These are phyloP conservation scores for Nebria salina DNA, from an alignment of 2,888 invertebrate species.

Conservation along the genomic window DNA sequence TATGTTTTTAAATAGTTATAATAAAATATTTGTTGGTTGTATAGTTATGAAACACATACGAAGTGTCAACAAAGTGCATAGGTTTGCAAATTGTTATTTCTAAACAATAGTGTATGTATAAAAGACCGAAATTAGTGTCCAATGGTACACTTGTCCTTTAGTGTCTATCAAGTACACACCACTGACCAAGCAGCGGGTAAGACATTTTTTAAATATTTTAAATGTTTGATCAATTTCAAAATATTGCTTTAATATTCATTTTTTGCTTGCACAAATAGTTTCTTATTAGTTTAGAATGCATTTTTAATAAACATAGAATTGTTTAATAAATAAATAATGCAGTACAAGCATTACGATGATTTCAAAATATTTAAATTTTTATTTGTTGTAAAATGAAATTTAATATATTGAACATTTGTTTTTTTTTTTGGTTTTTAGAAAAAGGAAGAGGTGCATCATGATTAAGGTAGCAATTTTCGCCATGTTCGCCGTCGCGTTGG, in stretches of 20 bases:
- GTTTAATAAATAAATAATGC: too few relatives aligned
- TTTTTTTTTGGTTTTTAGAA: background rate
- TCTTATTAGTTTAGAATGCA: too few relatives aligned
- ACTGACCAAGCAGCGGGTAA: conserved; percentile 1
- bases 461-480: conserved; percentile 43
- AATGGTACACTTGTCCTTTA: background rate
- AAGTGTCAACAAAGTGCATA: background rate
- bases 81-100: background rate
- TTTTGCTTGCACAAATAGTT: too few relatives aligned
- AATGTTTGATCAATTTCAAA: too few relatives aligned
- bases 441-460: conserved; percentile 28
- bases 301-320: too few relatives aligned
- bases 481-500: conserved; percentile 47
- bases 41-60: background rate
- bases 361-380: too few relatives aligned
- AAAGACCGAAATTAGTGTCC: background rate
- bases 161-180: background rate
- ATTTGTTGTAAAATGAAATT: too few relatives aligned
- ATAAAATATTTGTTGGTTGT: background rate
- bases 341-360: too few relatives aligned
- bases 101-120: background rate
- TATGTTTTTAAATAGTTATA: background rate
- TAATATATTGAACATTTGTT: too few relatives aligned
- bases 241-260: too few relatives aligned
- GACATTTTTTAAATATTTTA: background rate